Percentiles rank a stretch among this genome's conserved stretches.
These are phyloP conservation scores for Agrilus mali DNA, from an alignment of 2,888 invertebrate species.

Conservation along the genomic window DNA sequence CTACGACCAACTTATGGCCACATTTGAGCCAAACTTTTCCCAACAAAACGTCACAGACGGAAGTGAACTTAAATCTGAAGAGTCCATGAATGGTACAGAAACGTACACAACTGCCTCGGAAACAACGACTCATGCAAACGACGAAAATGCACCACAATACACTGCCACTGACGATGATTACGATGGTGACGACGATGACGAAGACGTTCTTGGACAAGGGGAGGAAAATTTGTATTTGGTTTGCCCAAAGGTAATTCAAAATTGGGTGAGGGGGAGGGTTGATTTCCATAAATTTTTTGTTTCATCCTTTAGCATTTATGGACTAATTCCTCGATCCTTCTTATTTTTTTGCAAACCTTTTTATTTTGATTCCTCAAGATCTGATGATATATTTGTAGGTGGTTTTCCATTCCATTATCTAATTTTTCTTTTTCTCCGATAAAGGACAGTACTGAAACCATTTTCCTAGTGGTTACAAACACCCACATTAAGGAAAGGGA, in stretches of 20 bases:
- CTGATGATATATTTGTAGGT: too few species aligned
- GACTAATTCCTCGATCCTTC: too few species aligned
- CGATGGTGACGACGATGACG: constrained; percentile 13
- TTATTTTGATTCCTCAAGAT: too few species aligned
- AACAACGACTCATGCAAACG: constrained; percentile 6
- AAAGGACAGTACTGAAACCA: constrained; percentile 25
- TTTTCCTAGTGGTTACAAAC: constrained; percentile 30
- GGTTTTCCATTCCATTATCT: too few species aligned
- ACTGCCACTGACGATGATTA: constrained; percentile 2
- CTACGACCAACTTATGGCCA: constrained; percentile 14
- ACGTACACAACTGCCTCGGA: constrained; percentile 10
- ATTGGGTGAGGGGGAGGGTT: too few species aligned
- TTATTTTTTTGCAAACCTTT: too few species aligned
- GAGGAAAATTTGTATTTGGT: constrained; percentile 30
- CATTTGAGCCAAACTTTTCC: constrained; percentile 7
- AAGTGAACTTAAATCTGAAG: constrained; percentile 8
- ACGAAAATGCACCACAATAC: constrained; percentile 3
- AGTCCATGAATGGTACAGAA: constrained; percentile 5
- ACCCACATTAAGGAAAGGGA: constrained; percentile 29
- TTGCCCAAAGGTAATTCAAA: constrained; percentile 21
- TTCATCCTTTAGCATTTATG: too few species aligned
- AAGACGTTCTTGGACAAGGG: constrained; percentile 24
- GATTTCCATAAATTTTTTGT: too few species aligned
- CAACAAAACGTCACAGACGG: constrained; percentile 6
- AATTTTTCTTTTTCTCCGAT: constrained; percentile 5